Evolutionary conservation across 2,888 invertebrate genomes (phyloP).

Genomic region (Dryomyza anilis): DNA sequence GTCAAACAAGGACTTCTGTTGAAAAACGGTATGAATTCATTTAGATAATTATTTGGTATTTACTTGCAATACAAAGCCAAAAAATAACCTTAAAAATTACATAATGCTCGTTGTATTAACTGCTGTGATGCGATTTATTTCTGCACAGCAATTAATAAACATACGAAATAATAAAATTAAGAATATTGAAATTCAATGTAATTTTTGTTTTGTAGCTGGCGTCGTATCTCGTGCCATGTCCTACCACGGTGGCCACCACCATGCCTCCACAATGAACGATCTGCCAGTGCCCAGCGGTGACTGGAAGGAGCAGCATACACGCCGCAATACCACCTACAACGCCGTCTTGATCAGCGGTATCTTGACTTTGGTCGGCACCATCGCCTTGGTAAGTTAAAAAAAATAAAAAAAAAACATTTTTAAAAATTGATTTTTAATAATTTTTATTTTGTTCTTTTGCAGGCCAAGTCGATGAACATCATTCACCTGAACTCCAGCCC

Average conservation of each 20-base stretch:
- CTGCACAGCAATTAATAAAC: not conserved
- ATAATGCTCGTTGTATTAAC: conserved; percentile 44
- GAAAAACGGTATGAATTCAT: conserved; percentile 58
- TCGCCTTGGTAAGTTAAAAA: conserved; percentile 56
- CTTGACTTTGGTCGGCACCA: conserved; percentile 57
- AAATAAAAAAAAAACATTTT: too few species aligned
- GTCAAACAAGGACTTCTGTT: conserved; percentile 51
- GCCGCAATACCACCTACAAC: conserved; percentile 73
- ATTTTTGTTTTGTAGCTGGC: conserved; percentile 42
- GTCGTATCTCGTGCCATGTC: conserved; percentile 57
- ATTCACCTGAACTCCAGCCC: conserved; percentile 69
- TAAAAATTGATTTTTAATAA: conserved; percentile 2
- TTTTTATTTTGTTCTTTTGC: conserved; percentile 41
- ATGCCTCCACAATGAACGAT: conserved; percentile 70
- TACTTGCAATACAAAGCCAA: not conserved
- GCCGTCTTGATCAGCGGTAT: conserved; percentile 68
- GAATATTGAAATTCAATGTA: not conserved
- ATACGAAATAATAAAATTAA: not conserved
- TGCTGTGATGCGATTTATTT: too few species aligned
- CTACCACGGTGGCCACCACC: conserved; percentile 50
- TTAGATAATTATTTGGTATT: conserved; percentile 16
- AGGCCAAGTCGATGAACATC: conserved; percentile 69
- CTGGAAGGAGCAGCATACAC: conserved; percentile 73
- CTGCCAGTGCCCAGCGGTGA: conserved; percentile 77
- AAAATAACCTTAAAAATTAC: conserved; percentile 54